Conservation (phyloP, 2,797 vertebrate species). For the Tauraco hartlaubi region DNA sequence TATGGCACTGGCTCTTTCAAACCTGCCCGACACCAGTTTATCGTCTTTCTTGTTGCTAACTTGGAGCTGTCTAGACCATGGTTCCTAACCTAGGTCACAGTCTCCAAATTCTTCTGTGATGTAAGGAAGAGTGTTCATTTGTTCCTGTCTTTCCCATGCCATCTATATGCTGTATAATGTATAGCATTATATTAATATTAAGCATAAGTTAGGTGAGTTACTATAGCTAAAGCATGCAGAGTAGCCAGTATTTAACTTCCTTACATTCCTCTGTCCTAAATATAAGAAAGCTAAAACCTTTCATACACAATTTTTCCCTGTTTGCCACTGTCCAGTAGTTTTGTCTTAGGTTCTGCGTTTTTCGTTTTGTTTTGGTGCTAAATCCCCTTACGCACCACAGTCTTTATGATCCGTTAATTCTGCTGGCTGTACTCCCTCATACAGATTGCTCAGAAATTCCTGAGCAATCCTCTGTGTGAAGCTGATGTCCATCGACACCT, state of each 20-base stretch:
- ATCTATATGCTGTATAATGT: not conserved
- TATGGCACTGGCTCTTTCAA: not conserved
- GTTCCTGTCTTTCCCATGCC: not conserved
- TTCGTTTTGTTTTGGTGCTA: not conserved
- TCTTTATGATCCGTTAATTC: not conserved
- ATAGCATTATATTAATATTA: not conserved
- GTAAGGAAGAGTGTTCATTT: not conserved
- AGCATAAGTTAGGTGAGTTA: not conserved
- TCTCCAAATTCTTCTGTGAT: not conserved
- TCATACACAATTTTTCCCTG: not conserved
- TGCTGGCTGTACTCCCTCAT: not conserved
- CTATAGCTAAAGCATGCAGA: not conserved
- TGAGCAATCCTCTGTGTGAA: not conserved
- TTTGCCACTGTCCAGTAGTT: not conserved
- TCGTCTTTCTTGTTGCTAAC: not conserved
- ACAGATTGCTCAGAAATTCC: constrained; percentile 8
- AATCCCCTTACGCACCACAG: constrained; percentile 7
- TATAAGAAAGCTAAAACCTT: not conserved
- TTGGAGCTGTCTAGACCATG: not conserved
- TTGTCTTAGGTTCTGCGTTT: constrained; percentile 20
- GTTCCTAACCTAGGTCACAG: not conserved
- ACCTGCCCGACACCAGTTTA: not conserved
- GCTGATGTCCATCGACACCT: not conserved
- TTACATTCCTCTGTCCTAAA: not conserved
- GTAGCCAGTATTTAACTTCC: not conserved